Conservation (phyloP, 2,113 vertebrate genomes). For the Colaptes auratus region DNA sequence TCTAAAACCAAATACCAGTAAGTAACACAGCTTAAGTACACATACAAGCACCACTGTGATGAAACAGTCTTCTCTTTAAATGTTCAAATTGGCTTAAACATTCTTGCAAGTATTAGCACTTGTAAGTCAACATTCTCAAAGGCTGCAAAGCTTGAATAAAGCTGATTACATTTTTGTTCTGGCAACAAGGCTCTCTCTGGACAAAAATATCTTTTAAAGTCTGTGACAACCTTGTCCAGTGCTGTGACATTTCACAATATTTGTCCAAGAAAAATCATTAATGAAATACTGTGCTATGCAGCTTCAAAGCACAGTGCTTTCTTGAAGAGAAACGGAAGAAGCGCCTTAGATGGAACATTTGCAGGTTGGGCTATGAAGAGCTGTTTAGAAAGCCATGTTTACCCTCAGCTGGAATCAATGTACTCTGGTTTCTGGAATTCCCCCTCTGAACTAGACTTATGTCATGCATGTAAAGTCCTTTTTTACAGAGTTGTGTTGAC, state of each 20-base stretch:
- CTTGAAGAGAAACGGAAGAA: background rate
- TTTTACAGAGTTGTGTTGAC: constrained; percentile 73
- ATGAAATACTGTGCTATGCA: background rate
- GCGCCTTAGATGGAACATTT: background rate
- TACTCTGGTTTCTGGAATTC: constrained; percentile 25
- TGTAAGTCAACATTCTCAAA: background rate
- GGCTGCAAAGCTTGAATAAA: background rate
- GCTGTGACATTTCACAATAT: background rate
- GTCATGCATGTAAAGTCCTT: constrained; percentile 56
- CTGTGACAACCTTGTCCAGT: background rate
- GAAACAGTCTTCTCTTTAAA: background rate
- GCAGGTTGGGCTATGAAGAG: background rate
- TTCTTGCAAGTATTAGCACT: background rate
- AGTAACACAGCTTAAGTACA: background rate
- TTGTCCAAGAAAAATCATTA: background rate
- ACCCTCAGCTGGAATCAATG: constrained; percentile 21
- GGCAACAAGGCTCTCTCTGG: background rate
- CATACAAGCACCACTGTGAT: background rate
- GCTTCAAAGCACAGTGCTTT: background rate
- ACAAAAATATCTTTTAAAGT: background rate
- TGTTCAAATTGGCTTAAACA: background rate
- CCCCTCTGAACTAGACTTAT: constrained; percentile 46
- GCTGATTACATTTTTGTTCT: background rate
- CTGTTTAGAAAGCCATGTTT: background rate
- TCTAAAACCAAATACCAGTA: background rate